These are phyloP conservation scores for Ondatra zibethicus DNA, from an alignment of 2,113 vertebrate genomes.

Conservation along the genomic window DNA sequence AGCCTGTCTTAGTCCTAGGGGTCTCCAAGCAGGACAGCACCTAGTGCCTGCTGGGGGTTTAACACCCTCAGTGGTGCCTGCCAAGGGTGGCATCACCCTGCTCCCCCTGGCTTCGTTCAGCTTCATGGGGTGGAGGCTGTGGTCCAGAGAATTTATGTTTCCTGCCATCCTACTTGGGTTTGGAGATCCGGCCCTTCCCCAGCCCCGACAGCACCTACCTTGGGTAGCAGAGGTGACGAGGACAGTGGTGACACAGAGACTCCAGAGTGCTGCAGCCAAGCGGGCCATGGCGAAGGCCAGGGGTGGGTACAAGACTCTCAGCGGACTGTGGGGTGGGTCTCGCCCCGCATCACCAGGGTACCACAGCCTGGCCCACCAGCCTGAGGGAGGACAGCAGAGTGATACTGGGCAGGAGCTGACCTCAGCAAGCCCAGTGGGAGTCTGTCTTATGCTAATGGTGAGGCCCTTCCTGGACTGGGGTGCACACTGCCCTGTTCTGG, in stretches of 20 bases:
- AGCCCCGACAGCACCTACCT: conserved; percentile 71
- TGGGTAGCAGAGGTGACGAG: conserved; percentile 84
- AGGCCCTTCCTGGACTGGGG: neutral
- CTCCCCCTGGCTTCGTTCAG: neutral
- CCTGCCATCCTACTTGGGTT: neutral
- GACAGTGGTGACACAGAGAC: conserved; percentile 80
- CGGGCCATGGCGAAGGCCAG: conserved; percentile 77
- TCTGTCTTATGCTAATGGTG: neutral
- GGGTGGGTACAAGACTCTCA: conserved; percentile 32
- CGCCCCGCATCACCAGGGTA: conserved; percentile 61
- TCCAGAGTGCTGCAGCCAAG: conserved; percentile 82
- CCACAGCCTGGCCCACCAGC: conserved; percentile 64
- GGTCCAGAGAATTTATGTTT: neutral
- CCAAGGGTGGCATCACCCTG: no score
- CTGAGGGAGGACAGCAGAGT: conserved; percentile 57
- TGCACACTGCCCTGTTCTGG: neutral
- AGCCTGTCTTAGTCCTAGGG: neutral
- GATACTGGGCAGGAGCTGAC: neutral
- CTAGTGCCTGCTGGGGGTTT: neutral
- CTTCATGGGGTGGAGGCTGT: neutral
- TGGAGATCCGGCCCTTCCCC: fast-evolving
- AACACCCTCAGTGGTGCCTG: neutral
- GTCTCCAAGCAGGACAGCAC: neutral
- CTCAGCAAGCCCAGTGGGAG: neutral
- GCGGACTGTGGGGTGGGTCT: conserved; percentile 6